phyloP scores from a whole-genome alignment of 2,797 vertebrate genomes.

The Hemibagrus guttatus region DNA sequence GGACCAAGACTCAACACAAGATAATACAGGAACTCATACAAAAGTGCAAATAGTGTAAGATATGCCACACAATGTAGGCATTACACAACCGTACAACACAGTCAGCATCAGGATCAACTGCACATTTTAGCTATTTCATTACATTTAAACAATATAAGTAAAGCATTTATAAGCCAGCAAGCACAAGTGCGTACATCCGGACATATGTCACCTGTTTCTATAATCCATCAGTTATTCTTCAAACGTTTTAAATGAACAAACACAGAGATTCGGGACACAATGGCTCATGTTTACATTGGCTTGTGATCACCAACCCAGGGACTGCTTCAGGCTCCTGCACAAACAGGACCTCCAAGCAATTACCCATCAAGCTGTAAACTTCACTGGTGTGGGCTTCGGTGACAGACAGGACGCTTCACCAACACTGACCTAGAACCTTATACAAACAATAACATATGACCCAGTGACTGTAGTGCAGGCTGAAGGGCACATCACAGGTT shows the following conservation, averaged over 20 bases:
- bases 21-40: no score
- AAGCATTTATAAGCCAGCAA: background rate
- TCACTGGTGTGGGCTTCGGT: background rate
- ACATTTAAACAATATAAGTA: background rate
- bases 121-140: background rate
- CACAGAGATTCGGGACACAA: background rate
- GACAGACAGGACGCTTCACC: background rate
- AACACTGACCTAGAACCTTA: background rate
- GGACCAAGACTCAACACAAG: background rate
- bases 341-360: constrained; percentile 9
- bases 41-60: background rate
- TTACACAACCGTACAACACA: background rate
- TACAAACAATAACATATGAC: background rate
- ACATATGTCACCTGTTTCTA: background rate
- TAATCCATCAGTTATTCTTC: constrained; percentile 11
- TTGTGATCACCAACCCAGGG: background rate
- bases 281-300: background rate
- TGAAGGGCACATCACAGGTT: background rate
- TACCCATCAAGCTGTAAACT: constrained; percentile 5
- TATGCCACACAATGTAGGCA: background rate
- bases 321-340: background rate
- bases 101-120: background rate
- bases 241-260: constrained; percentile 13
- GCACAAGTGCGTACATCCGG: background rate
- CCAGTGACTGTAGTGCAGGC: background rate